These are phyloP conservation scores for Acanthosepion pharaonis DNA, from an alignment of 2,888 invertebrate genomes.

Conservation along the genomic window DNA sequence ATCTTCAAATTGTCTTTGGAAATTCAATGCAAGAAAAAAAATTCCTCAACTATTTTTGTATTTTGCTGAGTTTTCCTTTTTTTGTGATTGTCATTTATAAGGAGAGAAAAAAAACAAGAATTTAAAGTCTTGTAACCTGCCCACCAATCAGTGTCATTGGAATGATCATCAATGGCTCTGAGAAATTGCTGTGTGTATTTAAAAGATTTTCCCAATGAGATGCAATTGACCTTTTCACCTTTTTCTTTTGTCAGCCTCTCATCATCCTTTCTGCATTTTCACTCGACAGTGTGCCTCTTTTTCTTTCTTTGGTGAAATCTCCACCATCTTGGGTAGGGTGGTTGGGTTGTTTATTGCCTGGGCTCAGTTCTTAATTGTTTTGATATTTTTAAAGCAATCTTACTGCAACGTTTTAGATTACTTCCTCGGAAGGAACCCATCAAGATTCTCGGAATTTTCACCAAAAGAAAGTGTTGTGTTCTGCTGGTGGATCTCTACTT, in stretches of 20 bases:
- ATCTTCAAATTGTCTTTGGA: neutral
- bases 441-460: neutral
- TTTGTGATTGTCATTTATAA: neutral
- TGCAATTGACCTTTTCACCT: neutral
- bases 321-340: neutral
- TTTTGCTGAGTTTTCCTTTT: neutral
- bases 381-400: neutral
- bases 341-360: neutral
- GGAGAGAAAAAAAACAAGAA: neutral
- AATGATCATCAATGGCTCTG: neutral
- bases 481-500: neutral
- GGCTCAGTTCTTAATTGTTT: neutral
- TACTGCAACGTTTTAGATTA: neutral
- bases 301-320: constrained; percentile 12
- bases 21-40: constrained; percentile 6
- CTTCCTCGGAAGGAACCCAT: neutral
- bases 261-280: neutral
- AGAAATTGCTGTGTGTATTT: neutral
- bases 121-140: neutral
- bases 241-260: neutral
- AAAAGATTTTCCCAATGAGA: neutral
- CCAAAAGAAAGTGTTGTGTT: neutral
- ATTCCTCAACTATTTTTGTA: neutral
- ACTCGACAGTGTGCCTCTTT: neutral
- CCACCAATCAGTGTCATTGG: neutral